Conservation (phyloP, 2,888 invertebrate genomes). For the Drosophila borealis region DNA sequence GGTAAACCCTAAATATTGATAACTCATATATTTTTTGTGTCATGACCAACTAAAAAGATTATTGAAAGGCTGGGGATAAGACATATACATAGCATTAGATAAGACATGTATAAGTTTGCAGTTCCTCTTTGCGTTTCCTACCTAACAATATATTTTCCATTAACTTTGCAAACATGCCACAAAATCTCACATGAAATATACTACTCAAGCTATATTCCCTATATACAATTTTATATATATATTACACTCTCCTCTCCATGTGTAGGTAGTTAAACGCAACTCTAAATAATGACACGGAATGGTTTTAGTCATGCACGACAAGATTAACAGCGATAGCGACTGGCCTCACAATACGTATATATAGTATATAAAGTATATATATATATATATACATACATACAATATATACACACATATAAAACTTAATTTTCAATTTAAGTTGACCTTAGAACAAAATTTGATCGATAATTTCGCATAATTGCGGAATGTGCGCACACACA, state of each 20-base stretch:
- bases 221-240: neutral
- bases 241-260: neutral
- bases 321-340: conserved; percentile 46
- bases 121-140: too few relatives aligned
- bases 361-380: neutral
- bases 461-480: conserved; percentile 84
- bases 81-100: too few relatives aligned
- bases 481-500: conserved; percentile 46
- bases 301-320: conserved; percentile 65
- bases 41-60: neutral
- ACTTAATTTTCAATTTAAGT: conserved; percentile 71
- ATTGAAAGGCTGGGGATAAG: too few relatives aligned
- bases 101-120: too few relatives aligned
- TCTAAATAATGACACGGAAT: conserved; percentile 37
- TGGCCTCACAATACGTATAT: conserved; percentile 15
- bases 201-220: neutral
- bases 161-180: too few relatives aligned
- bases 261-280: conserved; percentile 8
- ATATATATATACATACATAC: neutral
- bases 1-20: neutral
- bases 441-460: conserved; percentile 79
- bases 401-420: neutral
- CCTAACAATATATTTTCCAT: too few relatives aligned
- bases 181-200: too few relatives aligned
- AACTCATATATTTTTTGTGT: neutral